phyloP scores from a whole-genome alignment of 2,797 vertebrate species.

The Picus viridis region DNA sequence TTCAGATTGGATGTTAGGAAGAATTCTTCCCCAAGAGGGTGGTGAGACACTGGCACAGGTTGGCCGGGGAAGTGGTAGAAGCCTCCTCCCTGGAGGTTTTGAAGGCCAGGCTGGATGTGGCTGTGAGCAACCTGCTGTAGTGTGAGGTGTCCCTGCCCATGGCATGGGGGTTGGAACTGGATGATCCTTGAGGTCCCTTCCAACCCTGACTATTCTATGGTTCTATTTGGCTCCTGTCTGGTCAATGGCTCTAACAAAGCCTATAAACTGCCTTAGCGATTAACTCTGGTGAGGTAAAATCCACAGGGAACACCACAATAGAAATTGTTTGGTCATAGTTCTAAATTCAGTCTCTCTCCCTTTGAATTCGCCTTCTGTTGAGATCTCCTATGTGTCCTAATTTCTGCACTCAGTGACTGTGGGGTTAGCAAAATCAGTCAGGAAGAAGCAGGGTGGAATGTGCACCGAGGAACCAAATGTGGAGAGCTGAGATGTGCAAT shows the following conservation, averaged over 20 bases:
- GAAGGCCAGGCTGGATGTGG: too few relatives aligned
- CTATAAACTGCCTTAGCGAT: conserved; percentile 28
- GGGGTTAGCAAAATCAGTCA: conserved; percentile 71
- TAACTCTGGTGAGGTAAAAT: conserved; percentile 26
- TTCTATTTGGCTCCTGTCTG: conserved; percentile 11
- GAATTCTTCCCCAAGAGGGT: too few relatives aligned
- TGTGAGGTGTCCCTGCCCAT: too few relatives aligned
- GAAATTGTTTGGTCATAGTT: conserved; percentile 36
- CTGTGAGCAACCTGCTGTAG: too few relatives aligned
- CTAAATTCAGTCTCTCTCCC: conserved; percentile 28
- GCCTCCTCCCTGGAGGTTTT: too few relatives aligned
- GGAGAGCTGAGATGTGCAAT: conserved; percentile 30
- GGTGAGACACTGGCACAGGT: too few relatives aligned
- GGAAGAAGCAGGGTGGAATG: conserved; percentile 30
- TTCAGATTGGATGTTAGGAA: too few relatives aligned
- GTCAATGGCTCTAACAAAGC: conserved; percentile 51
- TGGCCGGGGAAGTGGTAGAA: too few relatives aligned
- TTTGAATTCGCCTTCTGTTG: conserved; percentile 17
- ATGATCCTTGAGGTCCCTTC: too few relatives aligned
- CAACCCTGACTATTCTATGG: too few relatives aligned
- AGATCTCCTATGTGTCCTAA: background rate
- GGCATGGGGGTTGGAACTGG: too few relatives aligned
- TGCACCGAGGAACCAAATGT: conserved; percentile 46
- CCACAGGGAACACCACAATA: conserved; percentile 22
- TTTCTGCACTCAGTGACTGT: conserved; percentile 55